Evolutionary conservation across 2,797 vertebrate species (phyloP), one percentile per base, ranked within the genome.

Genomic region (Podargus strigoides): DNA sequence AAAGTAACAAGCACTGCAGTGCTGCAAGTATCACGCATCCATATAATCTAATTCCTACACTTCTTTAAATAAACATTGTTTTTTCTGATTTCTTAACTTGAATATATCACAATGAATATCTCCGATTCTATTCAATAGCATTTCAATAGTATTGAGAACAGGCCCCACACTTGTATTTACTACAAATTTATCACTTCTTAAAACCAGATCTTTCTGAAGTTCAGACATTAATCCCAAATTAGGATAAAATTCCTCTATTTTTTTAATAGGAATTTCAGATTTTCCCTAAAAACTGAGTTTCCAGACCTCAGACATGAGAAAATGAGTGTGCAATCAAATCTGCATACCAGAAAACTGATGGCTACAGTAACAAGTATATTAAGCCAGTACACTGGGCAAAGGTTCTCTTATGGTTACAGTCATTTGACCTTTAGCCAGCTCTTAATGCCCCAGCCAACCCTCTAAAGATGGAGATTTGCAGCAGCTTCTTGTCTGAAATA

Each of bases 361-460:
- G 91, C 87, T 90, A 91, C 79, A 89, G 69, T 95, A 92, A 97
- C 87, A 90, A 96, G 73, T 95, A 84, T 94, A 97, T 96, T 95
- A 97, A 95, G 81, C 93, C 80, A 76, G 92, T 58, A 93, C 69
- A 84, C 73, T 88, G 95, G 96, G 95, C 94, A 96, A 93, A 95
- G 94, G 92, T 93, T 96, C 89, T 96, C 79, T 74, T 94, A 94
- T 0, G 1, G 95, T 96, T 97, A 95, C 92, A 97, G 91, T 66
- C 94, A 94, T 95, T 86, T 97, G 95, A 97, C 96, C 94, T 96
- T 97, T 97, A 95, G 94, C 92, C 95, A 96, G 92, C 89, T 90
- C 94, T 96, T 96, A 96, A 96, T 94, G 96, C 95, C 94, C 95
- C 83, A 93, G 91, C 83, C 95, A 96, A 10, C 87, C 91, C 91